These are phyloP conservation scores for Malurus splendens DNA, from an alignment of 2,797 vertebrate genomes.

Conservation along the genomic window DNA sequence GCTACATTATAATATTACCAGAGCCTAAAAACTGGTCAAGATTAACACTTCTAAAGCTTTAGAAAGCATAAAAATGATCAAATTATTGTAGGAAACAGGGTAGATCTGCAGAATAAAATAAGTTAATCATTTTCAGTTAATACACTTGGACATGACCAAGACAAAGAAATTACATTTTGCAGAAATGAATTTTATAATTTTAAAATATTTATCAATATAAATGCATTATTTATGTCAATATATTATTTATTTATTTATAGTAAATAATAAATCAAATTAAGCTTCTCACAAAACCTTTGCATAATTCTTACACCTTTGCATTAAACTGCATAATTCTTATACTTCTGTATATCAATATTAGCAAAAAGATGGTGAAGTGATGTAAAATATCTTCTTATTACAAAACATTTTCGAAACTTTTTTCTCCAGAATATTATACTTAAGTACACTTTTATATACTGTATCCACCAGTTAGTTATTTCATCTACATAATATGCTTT, in stretches of 20 bases:
- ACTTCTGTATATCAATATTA: neutral
- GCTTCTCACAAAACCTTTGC: neutral
- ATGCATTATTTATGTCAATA: neutral
- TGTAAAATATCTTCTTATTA: neutral
- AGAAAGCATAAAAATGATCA: neutral
- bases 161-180: neutral
- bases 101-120: neutral
- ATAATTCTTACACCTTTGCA: neutral
- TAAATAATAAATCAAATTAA: neutral
- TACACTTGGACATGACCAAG: neutral
- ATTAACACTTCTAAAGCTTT: neutral
- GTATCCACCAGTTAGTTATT: neutral
- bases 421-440: neutral
- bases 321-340: neutral
- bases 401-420: neutral
- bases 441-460: neutral
- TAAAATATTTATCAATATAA: neutral
- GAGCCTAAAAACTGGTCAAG: neutral
- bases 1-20: neutral
- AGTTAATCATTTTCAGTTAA: neutral
- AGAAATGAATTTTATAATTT: neutral
- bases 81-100: neutral
- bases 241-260: neutral
- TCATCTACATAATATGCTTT: neutral
- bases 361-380: neutral